Evolutionary conservation across 2,113 vertebrate genomes (phyloP).

Genomic region (Chlamydotis undulata): DNA sequence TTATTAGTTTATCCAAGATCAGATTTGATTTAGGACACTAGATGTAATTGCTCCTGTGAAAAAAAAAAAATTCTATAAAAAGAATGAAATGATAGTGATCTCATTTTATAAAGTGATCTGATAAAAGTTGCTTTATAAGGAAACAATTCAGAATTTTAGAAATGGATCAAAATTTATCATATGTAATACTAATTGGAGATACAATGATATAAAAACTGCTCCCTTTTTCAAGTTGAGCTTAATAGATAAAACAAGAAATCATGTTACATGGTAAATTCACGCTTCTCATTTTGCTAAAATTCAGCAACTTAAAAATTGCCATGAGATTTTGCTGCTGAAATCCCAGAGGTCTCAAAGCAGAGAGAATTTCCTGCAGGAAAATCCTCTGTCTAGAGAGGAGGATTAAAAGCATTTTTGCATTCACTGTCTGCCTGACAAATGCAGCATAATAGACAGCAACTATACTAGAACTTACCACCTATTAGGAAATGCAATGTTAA

Average conservation of each 20-base stretch:
- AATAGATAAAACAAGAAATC: not conserved
- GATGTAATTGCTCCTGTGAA: not conserved
- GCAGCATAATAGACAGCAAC: not conserved
- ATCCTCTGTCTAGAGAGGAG: not conserved
- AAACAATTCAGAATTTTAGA: not conserved
- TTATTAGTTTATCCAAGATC: not conserved
- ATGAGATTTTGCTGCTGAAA: not conserved
- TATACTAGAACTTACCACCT: not conserved
- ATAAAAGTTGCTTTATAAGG: not conserved
- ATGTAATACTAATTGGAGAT: not conserved
- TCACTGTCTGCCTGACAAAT: not conserved
- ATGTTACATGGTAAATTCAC: not conserved
- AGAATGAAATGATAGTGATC: not conserved
- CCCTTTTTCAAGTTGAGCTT: not conserved
- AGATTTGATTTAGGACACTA: not conserved
- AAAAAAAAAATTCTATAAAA: not conserved
- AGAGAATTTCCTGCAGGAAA: conserved; percentile 32
- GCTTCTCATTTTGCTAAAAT: not conserved
- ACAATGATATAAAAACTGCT: not conserved
- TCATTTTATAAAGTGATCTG: not conserved
- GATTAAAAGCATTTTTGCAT: not conserved
- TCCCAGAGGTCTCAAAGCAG: not conserved
- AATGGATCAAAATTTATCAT: not conserved
- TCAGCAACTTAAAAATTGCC: not conserved
- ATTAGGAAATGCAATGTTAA: not conserved